A percentile compares a stretch with the other conserved stretches of the same genome.
Conservation (phyloP, 2,888 invertebrate species). For the Bellardia pandia region DNA sequence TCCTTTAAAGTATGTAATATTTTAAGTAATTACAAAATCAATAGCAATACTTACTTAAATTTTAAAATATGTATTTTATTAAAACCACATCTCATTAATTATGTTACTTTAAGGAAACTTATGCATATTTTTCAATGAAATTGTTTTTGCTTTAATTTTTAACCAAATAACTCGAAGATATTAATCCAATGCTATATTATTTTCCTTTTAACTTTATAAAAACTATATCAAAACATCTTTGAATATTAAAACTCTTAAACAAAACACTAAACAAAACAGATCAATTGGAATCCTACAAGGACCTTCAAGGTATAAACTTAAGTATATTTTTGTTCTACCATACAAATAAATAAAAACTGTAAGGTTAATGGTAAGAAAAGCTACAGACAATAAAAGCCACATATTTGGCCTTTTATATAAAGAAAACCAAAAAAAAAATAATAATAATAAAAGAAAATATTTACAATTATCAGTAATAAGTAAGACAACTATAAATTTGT, state of each 20-base stretch:
- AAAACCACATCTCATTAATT: no score
- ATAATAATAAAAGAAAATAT: background rate
- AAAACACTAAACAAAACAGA: constrained; percentile 79
- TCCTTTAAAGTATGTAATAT: no score
- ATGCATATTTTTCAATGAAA: constrained; percentile 55
- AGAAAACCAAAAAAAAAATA: background rate
- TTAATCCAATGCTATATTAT: constrained; percentile 43
- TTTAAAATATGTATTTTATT: no score
- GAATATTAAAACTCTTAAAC: constrained; percentile 36
- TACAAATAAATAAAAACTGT: background rate
- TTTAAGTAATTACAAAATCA: no score
- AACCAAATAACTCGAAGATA: background rate
- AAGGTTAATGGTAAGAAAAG: constrained; percentile 34
- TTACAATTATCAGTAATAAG: no score
- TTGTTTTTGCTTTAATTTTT: background rate
- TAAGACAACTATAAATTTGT: no score
- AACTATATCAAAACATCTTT: constrained; percentile 58
- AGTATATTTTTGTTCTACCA: constrained; percentile 4
- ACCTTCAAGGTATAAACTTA: constrained; percentile 84
- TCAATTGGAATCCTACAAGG: constrained; percentile 85
- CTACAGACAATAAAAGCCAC: background rate
- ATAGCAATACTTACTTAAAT: no score
- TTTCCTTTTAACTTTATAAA: constrained; percentile 56
- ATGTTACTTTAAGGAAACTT: constrained; percentile 24
- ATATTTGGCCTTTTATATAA: background rate